phyloP scores from a whole-genome alignment of 2,888 invertebrate species.

The Tanypteryx hageni region DNA sequence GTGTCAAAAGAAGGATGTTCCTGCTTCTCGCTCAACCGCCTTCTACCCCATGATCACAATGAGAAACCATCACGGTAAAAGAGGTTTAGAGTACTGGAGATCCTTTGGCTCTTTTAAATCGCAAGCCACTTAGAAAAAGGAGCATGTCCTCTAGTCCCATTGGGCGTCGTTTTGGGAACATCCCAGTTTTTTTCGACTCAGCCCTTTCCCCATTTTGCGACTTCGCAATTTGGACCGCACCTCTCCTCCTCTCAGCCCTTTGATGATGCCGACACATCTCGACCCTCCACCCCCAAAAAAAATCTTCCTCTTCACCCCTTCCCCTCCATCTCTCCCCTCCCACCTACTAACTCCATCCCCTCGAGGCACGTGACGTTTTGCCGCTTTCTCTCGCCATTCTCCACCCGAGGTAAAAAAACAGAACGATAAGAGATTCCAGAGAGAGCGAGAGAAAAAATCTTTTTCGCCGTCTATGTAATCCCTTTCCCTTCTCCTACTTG shows the following conservation, averaged over 20 bases:
- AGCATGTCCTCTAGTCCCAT: neutral
- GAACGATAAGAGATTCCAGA: neutral
- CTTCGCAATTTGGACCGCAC: neutral
- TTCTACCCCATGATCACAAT: neutral
- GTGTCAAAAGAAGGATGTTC: neutral
- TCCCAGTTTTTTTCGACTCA: neutral
- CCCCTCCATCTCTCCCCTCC: too few relatives aligned
- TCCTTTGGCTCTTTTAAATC: conserved; percentile 4
- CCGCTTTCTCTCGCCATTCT: neutral
- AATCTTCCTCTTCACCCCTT: too few relatives aligned
- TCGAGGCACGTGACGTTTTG: neutral
- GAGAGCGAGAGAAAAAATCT: neutral
- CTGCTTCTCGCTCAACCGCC: neutral
- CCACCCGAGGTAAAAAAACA: neutral
- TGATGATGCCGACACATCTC: too few relatives aligned
- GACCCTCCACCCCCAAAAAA: too few relatives aligned
- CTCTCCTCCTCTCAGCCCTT: neutral
- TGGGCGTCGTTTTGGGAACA: neutral
- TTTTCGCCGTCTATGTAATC: neutral
- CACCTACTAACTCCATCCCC: too few relatives aligned
- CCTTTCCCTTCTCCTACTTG: neutral
- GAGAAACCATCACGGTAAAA: neutral
- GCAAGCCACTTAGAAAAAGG: conserved; percentile 3
- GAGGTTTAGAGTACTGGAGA: neutral
- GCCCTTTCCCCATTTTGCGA: neutral